These are phyloP conservation scores for Ips typographus DNA, from an alignment of 1,140 invertebrate genomes.

Conservation along the genomic window DNA sequence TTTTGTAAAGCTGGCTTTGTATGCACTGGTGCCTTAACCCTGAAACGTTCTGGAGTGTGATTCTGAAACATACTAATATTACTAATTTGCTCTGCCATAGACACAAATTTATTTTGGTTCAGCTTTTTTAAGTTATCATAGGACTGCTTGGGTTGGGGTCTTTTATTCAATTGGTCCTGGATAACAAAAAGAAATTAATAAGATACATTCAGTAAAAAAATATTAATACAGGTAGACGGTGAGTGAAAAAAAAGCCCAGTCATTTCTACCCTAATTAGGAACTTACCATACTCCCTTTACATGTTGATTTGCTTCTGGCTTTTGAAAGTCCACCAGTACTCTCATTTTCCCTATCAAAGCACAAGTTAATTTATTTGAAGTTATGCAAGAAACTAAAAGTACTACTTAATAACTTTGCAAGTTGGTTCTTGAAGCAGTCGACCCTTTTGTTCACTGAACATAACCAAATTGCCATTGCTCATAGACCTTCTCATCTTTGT, in stretches of 20 bases:
- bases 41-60: conserved; percentile 54
- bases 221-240: not conserved
- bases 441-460: too few relatives aligned
- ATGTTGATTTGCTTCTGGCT: too few relatives aligned
- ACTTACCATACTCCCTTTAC: not conserved
- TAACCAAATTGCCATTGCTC: too few relatives aligned
- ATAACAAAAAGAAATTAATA: not conserved
- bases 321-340: too few relatives aligned
- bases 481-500: too few relatives aligned
- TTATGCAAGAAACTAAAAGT: too few relatives aligned
- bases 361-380: too few relatives aligned
- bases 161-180: conserved; percentile 22
- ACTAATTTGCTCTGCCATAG: conserved; percentile 52
- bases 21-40: conserved; percentile 40
- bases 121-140: conserved; percentile 28
- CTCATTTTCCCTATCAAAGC: too few relatives aligned
- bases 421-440: too few relatives aligned
- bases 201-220: not conserved
- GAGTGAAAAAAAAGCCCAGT: not conserved
- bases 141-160: conserved; percentile 39
- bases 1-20: conserved; percentile 1
- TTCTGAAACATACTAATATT: conserved; percentile 53
- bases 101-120: conserved; percentile 48
- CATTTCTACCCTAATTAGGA: not conserved
- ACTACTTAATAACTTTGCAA: too few relatives aligned